Evolutionary conservation across 2,113 vertebrate genomes (phyloP), one percentile per base, ranked within the genome.

Genomic region (Lagopus muta): DNA sequence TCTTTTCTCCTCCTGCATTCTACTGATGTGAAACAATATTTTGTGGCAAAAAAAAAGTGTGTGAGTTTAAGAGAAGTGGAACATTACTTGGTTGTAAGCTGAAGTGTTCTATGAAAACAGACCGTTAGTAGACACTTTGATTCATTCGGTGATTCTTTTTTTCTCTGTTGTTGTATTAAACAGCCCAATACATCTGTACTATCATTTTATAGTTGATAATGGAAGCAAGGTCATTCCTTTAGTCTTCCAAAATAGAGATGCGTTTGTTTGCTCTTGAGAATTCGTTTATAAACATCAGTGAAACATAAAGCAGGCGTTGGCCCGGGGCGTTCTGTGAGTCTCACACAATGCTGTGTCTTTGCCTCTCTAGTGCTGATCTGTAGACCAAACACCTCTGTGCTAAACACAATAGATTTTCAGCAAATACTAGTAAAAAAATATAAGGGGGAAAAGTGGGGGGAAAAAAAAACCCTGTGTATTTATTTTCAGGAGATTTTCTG

Each of bases 321-420:
- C 60, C 78, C 66, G 30, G 79, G 19, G 14, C 73, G 77, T 84
- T 78, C 50, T 77, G 60, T 32, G 67, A 48, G 36, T 71, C 76
- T 50, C 78, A 69, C 20, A 32, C 66, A 58, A 81, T 65, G 90
- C 91, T 93, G 62, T 81, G 81, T 95, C 83, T 95, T 78, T 96
- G 82, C 64, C 65, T 90, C 64, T 75, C 50, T 58, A 40, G 69
- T 6, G 25, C 77, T 60, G 84, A 91, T 90, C 87, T 60, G 66
- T 91, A 96, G 95, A 96, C 92, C 76, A 95, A 95, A 95, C 82
- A 95, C 95, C 86, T 83, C 34, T 92, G 55, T 93, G 92, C 76
- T 55, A 20, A 89, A 83, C 48, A 88, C 47, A 42, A 5, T 9
- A 72, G 89, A 74, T 60, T 91, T 91, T 73, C 47, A 89, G 82